Percentiles rank a stretch among this genome's conserved stretches.
Conservation (phyloP, 2,888 invertebrate genomes). For the Nemotelus nigrinus region DNA sequence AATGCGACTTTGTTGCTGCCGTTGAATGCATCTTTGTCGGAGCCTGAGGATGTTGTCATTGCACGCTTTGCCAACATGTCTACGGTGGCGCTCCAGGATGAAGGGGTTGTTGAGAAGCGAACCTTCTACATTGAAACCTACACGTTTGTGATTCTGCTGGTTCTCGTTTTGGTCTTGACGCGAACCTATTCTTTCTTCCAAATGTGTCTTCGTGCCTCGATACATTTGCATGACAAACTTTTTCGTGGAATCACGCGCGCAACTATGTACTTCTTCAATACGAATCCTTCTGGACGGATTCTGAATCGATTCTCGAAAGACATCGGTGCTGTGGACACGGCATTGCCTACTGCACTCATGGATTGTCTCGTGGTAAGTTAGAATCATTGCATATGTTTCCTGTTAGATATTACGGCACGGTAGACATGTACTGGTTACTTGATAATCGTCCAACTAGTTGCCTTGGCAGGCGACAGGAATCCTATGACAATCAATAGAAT, state of each 20-base stretch:
- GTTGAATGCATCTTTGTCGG: background rate
- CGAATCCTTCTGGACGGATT: slow-evolving; percentile 69
- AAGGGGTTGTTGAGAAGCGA: slow-evolving; percentile 17
- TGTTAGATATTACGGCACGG: background rate
- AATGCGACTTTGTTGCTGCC: background rate
- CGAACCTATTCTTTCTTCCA: slow-evolving; percentile 66
- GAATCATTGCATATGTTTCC: slow-evolving; percentile 1
- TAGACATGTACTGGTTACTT: too few relatives aligned
- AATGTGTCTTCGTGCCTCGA: slow-evolving; percentile 69
- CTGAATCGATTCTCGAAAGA: slow-evolving; percentile 75
- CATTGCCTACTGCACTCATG: slow-evolving; percentile 64
- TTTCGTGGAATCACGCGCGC: slow-evolving; percentile 69
- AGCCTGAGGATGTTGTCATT: slow-evolving; percentile 28
- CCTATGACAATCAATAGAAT: background rate
- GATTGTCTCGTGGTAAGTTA: slow-evolving; percentile 67
- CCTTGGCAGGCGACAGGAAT: background rate
- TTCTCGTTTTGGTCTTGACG: slow-evolving; percentile 34
- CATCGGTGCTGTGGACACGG: slow-evolving; percentile 67
- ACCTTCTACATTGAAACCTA: slow-evolving; percentile 41
- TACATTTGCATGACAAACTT: slow-evolving; percentile 70
- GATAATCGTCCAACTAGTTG: background rate
- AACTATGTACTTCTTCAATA: slow-evolving; percentile 72
- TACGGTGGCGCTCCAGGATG: background rate
- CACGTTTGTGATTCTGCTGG: slow-evolving; percentile 57
- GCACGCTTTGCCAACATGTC: slow-evolving; percentile 24